phyloP scores from a whole-genome alignment of 2,113 vertebrate species.

The Pelecanoides urinatrix region DNA sequence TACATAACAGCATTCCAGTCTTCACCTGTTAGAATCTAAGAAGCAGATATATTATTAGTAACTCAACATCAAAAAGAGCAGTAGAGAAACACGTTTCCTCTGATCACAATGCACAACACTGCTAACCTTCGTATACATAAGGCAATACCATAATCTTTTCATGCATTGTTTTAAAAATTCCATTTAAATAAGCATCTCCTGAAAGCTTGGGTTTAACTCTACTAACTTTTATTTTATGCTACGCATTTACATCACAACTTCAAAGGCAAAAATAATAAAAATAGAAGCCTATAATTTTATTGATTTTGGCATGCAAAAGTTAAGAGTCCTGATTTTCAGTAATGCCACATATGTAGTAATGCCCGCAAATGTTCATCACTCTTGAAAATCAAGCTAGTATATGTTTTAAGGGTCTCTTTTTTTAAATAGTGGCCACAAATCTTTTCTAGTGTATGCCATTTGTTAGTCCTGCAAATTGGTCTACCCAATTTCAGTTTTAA shows the following conservation, averaged over 20 bases:
- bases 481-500: background rate
- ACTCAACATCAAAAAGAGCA: background rate
- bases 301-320: background rate
- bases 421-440: background rate
- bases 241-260: background rate
- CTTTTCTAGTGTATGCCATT: background rate
- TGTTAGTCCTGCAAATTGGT: background rate
- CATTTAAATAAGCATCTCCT: background rate
- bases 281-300: background rate
- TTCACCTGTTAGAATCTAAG: conserved; percentile 95
- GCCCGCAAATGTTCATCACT: background rate
- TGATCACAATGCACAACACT: background rate
- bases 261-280: background rate
- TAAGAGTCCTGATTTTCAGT: background rate
- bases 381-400: background rate
- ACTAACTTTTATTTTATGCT: background rate
- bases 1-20: conserved; percentile 99
- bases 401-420: background rate
- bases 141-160: background rate
- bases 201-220: background rate
- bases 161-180: background rate
- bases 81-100: background rate
- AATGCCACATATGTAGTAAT: background rate
- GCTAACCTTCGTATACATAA: background rate
- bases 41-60: background rate